Percentiles rank a stretch among this genome's conserved stretches.
Evolutionary conservation across 2,113 vertebrate species (phyloP).

Genomic region (Turdus rufiventris): DNA sequence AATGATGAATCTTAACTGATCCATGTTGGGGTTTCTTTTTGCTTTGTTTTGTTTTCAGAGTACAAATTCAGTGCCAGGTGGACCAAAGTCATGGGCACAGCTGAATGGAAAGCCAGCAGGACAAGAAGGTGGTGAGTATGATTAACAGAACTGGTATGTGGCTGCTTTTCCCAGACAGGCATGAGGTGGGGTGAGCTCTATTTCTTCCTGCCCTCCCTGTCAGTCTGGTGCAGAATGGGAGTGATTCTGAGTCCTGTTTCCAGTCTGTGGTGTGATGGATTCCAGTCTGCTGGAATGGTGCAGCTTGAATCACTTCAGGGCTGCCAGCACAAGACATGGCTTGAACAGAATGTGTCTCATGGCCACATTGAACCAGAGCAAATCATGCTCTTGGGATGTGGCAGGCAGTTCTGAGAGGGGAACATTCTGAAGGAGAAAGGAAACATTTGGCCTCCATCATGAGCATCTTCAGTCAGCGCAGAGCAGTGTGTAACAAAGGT

Average conservation of each 20-base stretch:
- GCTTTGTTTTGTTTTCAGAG: conserved; percentile 73
- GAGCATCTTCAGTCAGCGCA: neutral
- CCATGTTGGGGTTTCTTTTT: neutral
- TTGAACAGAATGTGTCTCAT: neutral
- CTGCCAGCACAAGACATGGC: neutral
- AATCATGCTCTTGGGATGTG: neutral
- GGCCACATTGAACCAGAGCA: neutral
- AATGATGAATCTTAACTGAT: neutral
- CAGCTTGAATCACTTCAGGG: neutral
- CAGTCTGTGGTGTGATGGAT: neutral
- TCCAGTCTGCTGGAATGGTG: neutral
- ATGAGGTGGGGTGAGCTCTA: neutral
- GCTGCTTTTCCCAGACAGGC: neutral
- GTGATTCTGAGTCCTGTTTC: neutral
- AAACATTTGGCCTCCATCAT: rapidly evolving
- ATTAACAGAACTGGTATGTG: neutral
- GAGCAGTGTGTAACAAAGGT: neutral
- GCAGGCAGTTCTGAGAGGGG: neutral
- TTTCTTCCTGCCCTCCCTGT: neutral
- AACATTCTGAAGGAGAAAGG: neutral
- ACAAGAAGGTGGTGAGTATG: conserved; percentile 90
- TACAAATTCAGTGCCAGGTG: conserved; percentile 93
- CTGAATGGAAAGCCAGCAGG: conserved; percentile 99
- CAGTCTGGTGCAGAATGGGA: neutral
- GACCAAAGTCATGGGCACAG: conserved; percentile 99